Evolutionary conservation across 2,113 vertebrate genomes (phyloP), one percentile per base, ranked within the genome.

Genomic region (Catharus minimus): DNA sequence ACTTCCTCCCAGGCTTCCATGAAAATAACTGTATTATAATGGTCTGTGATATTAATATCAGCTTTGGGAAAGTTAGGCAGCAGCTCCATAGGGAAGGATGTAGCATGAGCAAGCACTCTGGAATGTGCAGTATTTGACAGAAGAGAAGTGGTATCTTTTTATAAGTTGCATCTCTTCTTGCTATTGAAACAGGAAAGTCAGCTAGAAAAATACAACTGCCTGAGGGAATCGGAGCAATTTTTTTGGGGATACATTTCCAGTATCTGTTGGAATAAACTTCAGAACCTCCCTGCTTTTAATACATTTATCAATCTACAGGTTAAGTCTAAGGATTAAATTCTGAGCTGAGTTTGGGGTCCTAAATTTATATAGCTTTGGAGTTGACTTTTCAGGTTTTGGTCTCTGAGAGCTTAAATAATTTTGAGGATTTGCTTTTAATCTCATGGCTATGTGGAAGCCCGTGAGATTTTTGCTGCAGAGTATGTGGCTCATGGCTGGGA

Each of bases 11-110:
- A 97, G 98, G 98, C 98, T 98, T 98, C 98, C 98, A 99, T 98
- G 98, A 99, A 99, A 99, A 99, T 98, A 99, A 98, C 98, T 98
- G 97, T 98, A 98, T 99, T 98, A 99, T 99, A 99, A 99, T 99
- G 98, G 98, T 95, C 98, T 99, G 98, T 97, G 98, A 99, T 99
- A 99, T 99, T 99, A 99, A 99, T 99, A 99, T 98, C 98, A 46
- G 96, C 98, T 99, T 99, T 99, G 98, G 98, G 99, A 99, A 99
- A 99, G 98, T 97, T 97, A 97, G 96, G 96, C 98, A 96, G 97
- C 69, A 73, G 97, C 97, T 98, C 98, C 97, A 7, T 82, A 90
- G 98, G 98, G 98, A 98, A 98, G 97, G 97, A 97, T 98, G 97
- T 96, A 95, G 98, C 95, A 97, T 98, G 98, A 98, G 97, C 97